Evolutionary conservation across 2,797 vertebrate genomes (phyloP), one percentile per base, ranked within the genome.

Genomic region (Bufotes viridis): DNA sequence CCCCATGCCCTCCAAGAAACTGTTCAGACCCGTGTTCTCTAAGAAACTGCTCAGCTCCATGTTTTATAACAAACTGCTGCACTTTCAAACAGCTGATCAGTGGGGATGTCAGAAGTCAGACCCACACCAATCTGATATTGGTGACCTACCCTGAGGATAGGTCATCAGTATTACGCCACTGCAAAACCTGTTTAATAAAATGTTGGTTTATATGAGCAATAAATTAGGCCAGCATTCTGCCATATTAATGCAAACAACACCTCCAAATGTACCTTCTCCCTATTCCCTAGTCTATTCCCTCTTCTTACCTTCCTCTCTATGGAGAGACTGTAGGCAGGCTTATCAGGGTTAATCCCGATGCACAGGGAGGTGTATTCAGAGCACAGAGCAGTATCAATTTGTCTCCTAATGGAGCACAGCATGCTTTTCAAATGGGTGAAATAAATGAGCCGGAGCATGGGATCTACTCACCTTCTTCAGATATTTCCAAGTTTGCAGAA

Each of bases 341-440:
- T 29, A 79, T 58, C 2, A 22, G 55, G 78, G 78, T 79, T 79
- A 79, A 79, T 79, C 34, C 9, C 55, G 10, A 7, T 3, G 76
- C 55, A 29, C 15, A 18, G 53, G 55, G 76, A 26, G 24, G 55
- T 13, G 15, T 26, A 57, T 55, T 7, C 55, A 58, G 53, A 15
- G 78, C 55, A 29, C 78, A 29, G 8, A 20, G 24, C 24, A 11
- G 12, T 1, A 79, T 34, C 55, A 79, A 79, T 79, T 79, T 79
- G 55, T 17, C 78, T 15, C 55, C 78, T 79, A 79, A 79, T 79
- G 78, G 53, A 79, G 78, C 78, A 51, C 78, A 79, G 34, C n/a
- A 14, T 24, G 53, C 53, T 4, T 57, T 29, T 57, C 53, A 60
- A 79, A 79, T 79, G 55, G 24, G n/a, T 7, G 24, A 58, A 17